Evolutionary conservation across 2,113 vertebrate species (phyloP), one percentile per base, ranked within the genome.

Genomic region (Platichthys stellatus): DNA sequence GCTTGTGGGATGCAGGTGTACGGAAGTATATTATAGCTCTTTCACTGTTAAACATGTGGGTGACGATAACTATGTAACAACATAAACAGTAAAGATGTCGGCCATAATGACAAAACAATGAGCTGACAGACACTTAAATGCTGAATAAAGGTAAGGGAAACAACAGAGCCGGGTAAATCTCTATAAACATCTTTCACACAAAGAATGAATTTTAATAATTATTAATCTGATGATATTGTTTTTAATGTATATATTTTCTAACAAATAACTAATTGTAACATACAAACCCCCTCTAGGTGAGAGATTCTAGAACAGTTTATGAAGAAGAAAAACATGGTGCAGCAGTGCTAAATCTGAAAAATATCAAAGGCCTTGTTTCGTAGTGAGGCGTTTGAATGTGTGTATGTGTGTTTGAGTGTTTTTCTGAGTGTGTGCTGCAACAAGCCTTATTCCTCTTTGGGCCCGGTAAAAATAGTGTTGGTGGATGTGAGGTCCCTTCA

Each of bases 401-500:
- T 61, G 54, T 68, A 38, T 72, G 45, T 70, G 65, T 63, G 67
- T 72, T 53, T 69, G 66, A 74, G 60, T 80, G 69, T 63, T 47
- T 70, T 43, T 77, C 31, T 62, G 59, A 40, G 59, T 79, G 62
- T 85, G 82, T 87, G 82, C 80, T 73, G 88, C 84, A 84, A 87
- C 69, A 63, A 80, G 84, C 63, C 67, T 83, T 54, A 65, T 74
- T 91, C 84, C 72, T 68, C 86, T 90, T 91, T 89, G 86, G 89
- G 63, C 59, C 74, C 10, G 84, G 89, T 92, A 93, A 91, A 93
- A 93, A 93, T 93, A 93, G 92, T 89, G 84, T 84, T 90, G 92
- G 91, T 93, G 91, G 84, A 92, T 92, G 82, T 90, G 91, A 92
- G 87, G 89, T 90, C 89, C 89, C 77, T 81, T 84, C 89, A 91